Evolutionary conservation across 2,113 vertebrate species (phyloP).

Genomic region (Pandion haliaetus): DNA sequence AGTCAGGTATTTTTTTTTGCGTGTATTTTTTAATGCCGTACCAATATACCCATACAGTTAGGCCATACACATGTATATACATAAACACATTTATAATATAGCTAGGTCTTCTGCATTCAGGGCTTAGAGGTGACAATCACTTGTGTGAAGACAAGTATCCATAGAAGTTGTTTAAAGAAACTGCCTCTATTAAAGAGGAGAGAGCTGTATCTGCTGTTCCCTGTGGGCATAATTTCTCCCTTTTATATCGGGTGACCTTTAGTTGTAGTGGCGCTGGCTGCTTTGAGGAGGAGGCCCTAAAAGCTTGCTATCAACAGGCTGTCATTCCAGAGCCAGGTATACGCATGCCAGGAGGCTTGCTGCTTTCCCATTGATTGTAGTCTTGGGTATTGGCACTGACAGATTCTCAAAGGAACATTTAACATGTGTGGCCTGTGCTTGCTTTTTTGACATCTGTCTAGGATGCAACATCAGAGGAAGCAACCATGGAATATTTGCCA

Average conservation of each 20-base stretch:
- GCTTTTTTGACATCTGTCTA: not conserved
- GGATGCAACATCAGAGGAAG: not conserved
- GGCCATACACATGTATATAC: not conserved
- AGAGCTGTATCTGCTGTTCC: not conserved
- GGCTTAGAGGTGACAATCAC: not conserved
- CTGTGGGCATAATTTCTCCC: not conserved
- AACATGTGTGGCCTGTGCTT: not conserved
- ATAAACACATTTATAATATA: not conserved
- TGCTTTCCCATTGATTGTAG: not conserved
- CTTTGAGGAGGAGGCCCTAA: not conserved
- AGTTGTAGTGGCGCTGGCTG: not conserved
- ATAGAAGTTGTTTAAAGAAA: not conserved
- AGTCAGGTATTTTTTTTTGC: not conserved
- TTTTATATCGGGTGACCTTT: not conserved
- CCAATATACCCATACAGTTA: not conserved
- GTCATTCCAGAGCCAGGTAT: not conserved
- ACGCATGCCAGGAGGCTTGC: not conserved
- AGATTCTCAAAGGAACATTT: not conserved
- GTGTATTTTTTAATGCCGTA: not conserved
- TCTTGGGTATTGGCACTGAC: not conserved
- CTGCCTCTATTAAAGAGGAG: not conserved
- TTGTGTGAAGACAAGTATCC: not conserved
- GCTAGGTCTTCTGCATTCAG: not conserved
- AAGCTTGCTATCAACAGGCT: not conserved
- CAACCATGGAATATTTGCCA: not conserved